Evolutionary conservation across 2,113 vertebrate genomes (phyloP), one percentile per base, ranked within the genome.

Genomic region (Albula goreensis): DNA sequence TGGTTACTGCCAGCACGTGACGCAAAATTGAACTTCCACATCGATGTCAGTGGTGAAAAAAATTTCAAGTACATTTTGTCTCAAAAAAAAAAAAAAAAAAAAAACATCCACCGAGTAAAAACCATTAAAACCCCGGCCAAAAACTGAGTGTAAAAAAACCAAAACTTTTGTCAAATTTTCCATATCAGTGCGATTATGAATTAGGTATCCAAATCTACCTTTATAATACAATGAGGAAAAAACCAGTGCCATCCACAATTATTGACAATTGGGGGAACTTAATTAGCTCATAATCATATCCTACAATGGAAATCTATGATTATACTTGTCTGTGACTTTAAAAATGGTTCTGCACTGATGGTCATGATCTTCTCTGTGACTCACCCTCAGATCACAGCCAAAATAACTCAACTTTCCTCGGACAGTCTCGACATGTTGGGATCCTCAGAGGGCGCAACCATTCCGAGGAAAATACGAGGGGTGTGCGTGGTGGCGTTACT

Each of bases 381-480:
- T 90, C 88, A 91, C 86, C 89, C 87, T 85, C 85, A 86, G 85
- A 89, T 89, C 85, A 85, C 87, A 88, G 84, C 89, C 87, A 84
- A 89, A 90, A 89, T 87, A 87, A 87, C 88, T 88, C 84, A 90
- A 89, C 90, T 89, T 88, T 90, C 90, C 89, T 88, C 87, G 86
- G 89, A 91, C 89, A 91, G 90, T 89, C 90, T 87, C 80, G 85
- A 86, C 90, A 88, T 84, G 89, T 88, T 85, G 78, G 83, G 86
- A 85, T 85, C 78, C 25, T 87, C 83, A 2, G 49, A 22, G 86
- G 63, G 25, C 17, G 57, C 57, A 81, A 85, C 83, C 86, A 84
- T 74, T 87, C 17, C 50, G 60, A 22, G 6, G 15, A 70, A 82
- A 63, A 48, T 6, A 25, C 83, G 83, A 82, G 88, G 50, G 56